phyloP scores from a whole-genome alignment of 2,888 invertebrate genomes.

The Acleris emargana region DNA sequence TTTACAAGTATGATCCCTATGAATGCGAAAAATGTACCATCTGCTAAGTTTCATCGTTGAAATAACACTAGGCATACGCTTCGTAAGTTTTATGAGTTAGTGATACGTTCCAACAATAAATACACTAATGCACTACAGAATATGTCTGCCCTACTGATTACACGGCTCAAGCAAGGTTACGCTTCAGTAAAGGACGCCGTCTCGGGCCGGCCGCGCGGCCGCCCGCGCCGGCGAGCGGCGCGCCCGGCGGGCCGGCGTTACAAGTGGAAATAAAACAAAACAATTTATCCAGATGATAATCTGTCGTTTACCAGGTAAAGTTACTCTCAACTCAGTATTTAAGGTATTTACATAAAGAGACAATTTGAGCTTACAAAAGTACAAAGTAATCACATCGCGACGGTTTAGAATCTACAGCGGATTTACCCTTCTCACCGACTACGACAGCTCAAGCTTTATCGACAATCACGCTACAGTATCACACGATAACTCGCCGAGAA shows the following conservation, averaged over 20 bases:
- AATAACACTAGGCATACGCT: slow-evolving; percentile 71
- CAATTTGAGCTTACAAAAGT: slow-evolving; percentile 83
- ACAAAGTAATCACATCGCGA: slow-evolving; percentile 81
- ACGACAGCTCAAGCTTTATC: slow-evolving; percentile 78
- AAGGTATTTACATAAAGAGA: slow-evolving; percentile 79
- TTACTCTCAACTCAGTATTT: slow-evolving; percentile 63
- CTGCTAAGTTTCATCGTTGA: slow-evolving; percentile 70
- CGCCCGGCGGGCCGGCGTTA: slow-evolving; percentile 32
- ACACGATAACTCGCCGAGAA: slow-evolving; percentile 77
- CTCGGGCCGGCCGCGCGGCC: slow-evolving; percentile 33
- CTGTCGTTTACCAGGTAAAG: slow-evolving; percentile 72
- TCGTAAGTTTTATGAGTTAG: slow-evolving; percentile 64
- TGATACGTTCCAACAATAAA: slow-evolving; percentile 72
- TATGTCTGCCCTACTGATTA: slow-evolving; percentile 71
- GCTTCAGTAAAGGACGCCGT: slow-evolving; percentile 55
- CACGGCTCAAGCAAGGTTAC: slow-evolving; percentile 71
- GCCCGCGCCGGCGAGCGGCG: slow-evolving; percentile 20
- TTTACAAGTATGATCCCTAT: slow-evolving; percentile 77
- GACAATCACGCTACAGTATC: slow-evolving; percentile 77
- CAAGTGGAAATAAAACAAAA: slow-evolving; percentile 63
- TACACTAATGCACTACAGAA: slow-evolving; percentile 76
- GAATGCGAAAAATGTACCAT: slow-evolving; percentile 70
- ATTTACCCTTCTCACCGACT: slow-evolving; percentile 79
- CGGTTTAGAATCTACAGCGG: slow-evolving; percentile 77
- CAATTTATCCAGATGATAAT: slow-evolving; percentile 70